Evolutionary conservation across 1,140 invertebrate species (phyloP), one percentile per base, ranked within the genome.

Genomic region (Lepidurus apus): DNA sequence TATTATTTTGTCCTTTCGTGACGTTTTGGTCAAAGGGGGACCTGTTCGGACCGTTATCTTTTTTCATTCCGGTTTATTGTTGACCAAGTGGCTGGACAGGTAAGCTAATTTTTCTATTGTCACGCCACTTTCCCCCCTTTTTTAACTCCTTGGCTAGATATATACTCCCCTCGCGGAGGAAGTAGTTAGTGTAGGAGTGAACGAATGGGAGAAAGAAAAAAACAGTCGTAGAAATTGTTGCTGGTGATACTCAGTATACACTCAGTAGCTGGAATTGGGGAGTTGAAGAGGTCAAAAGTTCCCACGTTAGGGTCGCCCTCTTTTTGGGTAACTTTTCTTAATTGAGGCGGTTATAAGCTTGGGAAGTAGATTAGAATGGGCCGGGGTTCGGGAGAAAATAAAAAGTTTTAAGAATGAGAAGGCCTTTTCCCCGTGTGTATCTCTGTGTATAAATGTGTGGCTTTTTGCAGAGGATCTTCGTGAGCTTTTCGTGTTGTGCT

Each of bases 51-150:
- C 21, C 53, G 53, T 65, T 65, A n/a, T 65, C 53, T 65, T 65
- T 47, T 65, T 65, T 4, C 53, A 65, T 65, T 65, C 53, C 53
- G 17, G 53, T 65, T 21, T 21, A 65, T 65, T 65, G 53, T 65
- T 65, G 53, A 65, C 53, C 53, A 65, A 65, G 53, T 65, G 53
- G 53, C 53, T 65, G 17, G 53, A 65, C 53, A 65, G 53, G 53
- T 65, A 65, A 65, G 53, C 53, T 65, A 65, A 65, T 65, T 65
- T 65, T 65, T 65, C 53, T 65, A 65, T 65, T 65, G 53, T 65
- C 53, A 65, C 53, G 53, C 53, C 53, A 65, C 17, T 65, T 65
- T 65, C 21, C 53, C 53, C 53, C 21, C 21, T 65, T 17, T 21
- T 21, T 21, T 17, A 7, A 65, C 53, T 65, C 53, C 17, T 13